Conservation (phyloP, 2,888 invertebrate genomes). For the Elmis aenea region DNA sequence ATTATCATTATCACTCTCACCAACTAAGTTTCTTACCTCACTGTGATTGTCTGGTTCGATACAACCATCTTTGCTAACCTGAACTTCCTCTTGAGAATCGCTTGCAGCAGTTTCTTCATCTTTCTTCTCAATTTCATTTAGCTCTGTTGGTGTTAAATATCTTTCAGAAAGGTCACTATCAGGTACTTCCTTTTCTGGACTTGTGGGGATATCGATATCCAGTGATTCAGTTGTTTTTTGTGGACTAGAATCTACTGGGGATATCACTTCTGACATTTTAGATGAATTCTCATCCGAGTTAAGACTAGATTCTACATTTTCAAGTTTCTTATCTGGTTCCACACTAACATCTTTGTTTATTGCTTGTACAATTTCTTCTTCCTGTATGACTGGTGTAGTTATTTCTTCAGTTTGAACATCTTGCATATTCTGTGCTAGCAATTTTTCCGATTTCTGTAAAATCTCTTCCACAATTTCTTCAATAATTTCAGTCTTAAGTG, state of each 20-base stretch:
- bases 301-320: slow-evolving; percentile 18
- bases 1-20: slow-evolving; percentile 18
- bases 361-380: slow-evolving; percentile 52
- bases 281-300: slow-evolving; percentile 19
- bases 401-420: slow-evolving; percentile 38
- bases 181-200: slow-evolving; percentile 55
- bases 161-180: slow-evolving; percentile 66
- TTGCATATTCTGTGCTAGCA: slow-evolving; percentile 35
- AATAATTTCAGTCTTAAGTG: slow-evolving; percentile 44
- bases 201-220: slow-evolving; percentile 39
- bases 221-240: slow-evolving; percentile 22
- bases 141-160: slow-evolving; percentile 64
- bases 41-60: slow-evolving; percentile 7
- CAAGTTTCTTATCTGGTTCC: slow-evolving; percentile 38
- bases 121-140: slow-evolving; percentile 45
- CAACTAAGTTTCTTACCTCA: slow-evolving; percentile 18
- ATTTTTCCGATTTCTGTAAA: slow-evolving; percentile 29
- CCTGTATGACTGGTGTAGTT: slow-evolving; percentile 48
- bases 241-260: slow-evolving; percentile 12
- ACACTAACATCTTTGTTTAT: slow-evolving; percentile 48
- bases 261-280: slow-evolving; percentile 16
- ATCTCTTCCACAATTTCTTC: slow-evolving; percentile 29
- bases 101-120: slow-evolving; percentile 24
- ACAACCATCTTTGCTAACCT: slow-evolving; percentile 9
- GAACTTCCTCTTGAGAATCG: slow-evolving; percentile 9